Conservation (phyloP, 2,888 invertebrate genomes). For the Neoscelio sp. region DNA sequence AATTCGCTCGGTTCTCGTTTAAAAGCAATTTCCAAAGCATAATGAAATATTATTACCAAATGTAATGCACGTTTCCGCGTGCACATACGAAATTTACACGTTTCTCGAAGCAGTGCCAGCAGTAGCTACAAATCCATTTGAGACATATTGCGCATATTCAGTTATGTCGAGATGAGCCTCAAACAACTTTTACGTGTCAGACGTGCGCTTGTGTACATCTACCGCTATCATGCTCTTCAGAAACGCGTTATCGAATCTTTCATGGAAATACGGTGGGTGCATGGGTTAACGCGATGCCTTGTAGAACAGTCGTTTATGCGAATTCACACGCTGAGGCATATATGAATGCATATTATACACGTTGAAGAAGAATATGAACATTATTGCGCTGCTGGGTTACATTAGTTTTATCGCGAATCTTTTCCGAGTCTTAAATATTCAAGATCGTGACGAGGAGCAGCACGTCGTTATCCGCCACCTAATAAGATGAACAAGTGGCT, state of each 20-base stretch:
- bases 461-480: constrained; percentile 53
- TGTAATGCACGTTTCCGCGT: constrained; percentile 28
- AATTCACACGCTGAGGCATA: constrained; percentile 55
- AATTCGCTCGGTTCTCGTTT: neutral
- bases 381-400: constrained; percentile 58
- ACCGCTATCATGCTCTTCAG: constrained; percentile 64
- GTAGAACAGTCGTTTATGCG: constrained; percentile 63
- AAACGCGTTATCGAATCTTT: constrained; percentile 74
- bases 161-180: constrained; percentile 42
- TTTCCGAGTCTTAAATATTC: constrained; percentile 55
- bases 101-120: constrained; percentile 40
- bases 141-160: constrained; percentile 54
- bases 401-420: constrained; percentile 60
- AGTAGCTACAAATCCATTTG: constrained; percentile 54
- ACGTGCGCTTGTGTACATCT: constrained; percentile 56
- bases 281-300: constrained; percentile 60
- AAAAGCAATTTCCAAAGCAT: constrained; percentile 2
- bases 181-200: constrained; percentile 57
- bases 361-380: constrained; percentile 60
- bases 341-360: constrained; percentile 57
- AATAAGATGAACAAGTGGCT: constrained; percentile 51
- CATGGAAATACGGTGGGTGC: constrained; percentile 70
- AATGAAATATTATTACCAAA: constrained; percentile 38
- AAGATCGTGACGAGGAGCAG: constrained; percentile 55
- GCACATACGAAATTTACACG: constrained; percentile 48